Evolutionary conservation across 2,888 invertebrate genomes (phyloP).

Genomic region (Keiferia lycopersicella): DNA sequence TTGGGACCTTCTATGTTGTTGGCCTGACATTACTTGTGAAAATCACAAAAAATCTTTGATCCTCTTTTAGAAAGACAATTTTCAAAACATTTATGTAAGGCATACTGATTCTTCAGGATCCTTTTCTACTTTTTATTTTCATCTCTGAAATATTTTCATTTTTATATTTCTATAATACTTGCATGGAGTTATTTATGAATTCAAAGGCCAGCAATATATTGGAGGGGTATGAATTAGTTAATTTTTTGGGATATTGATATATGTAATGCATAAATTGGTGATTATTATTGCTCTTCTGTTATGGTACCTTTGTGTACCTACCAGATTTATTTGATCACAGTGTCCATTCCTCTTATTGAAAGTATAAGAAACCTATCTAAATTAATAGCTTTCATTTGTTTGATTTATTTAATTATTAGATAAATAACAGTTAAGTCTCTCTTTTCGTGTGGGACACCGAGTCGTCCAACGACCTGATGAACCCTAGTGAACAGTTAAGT

Average conservation of each 20-base stretch:
- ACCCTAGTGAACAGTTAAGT: too few species aligned
- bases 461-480: too few species aligned
- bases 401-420: too few species aligned
- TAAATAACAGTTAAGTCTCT: too few species aligned
- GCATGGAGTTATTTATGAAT: neutral
- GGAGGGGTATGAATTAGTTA: conserved; percentile 40
- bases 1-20: conserved; percentile 58
- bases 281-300: conserved; percentile 37
- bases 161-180: neutral
- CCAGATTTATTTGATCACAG: conserved; percentile 32
- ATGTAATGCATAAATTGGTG: conserved; percentile 36
- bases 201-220: conserved; percentile 44
- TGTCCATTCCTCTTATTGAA: neutral
- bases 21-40: conserved; percentile 36
- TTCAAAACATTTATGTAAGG: neutral
- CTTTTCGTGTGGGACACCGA: too few species aligned
- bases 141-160: neutral
- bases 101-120: too few species aligned
- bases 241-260: conserved; percentile 39
- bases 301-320: conserved; percentile 39
- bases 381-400: too few species aligned
- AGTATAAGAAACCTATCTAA: neutral
- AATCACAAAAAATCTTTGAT: conserved; percentile 19
- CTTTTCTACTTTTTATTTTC: neutral
- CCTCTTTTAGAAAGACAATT: conserved; percentile 42